These are phyloP conservation scores for Oceanites oceanicus DNA, from an alignment of 2,113 vertebrate species.

Conservation along the genomic window DNA sequence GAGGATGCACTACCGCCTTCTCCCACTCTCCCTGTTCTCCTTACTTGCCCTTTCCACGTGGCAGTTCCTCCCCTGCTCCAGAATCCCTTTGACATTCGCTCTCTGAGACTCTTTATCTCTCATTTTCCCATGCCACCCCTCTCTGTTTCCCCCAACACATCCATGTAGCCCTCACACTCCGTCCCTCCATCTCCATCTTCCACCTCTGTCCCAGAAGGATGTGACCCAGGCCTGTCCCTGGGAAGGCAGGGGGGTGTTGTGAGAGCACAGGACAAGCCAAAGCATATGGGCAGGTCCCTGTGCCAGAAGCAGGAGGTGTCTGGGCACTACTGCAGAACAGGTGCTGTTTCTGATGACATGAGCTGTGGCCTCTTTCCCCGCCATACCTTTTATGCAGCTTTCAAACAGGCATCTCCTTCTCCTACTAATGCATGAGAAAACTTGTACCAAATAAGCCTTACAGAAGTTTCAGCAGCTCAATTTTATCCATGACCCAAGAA, in stretches of 20 bases:
- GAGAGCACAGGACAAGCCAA: not conserved
- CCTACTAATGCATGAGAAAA: not conserved
- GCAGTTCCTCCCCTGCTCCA: not conserved
- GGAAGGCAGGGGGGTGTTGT: not conserved
- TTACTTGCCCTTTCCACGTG: not conserved
- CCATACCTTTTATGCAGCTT: not conserved
- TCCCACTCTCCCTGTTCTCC: not conserved
- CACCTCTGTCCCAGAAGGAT: not conserved
- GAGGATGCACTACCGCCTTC: not conserved
- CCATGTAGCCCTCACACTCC: not conserved
- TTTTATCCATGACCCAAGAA: not conserved
- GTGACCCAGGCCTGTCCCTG: not conserved
- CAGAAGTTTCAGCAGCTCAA: not conserved
- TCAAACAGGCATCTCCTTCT: not conserved
- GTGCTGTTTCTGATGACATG: not conserved
- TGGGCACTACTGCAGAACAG: not conserved
- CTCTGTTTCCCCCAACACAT: not conserved
- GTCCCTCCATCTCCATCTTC: not conserved
- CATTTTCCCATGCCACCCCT: not conserved
- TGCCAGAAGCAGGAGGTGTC: not conserved
- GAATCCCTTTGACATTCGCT: not conserved
- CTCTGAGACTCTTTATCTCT: not conserved
- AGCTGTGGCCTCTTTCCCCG: not conserved
- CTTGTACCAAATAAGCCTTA: not conserved
- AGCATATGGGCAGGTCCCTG: not conserved